Conservation (phyloP, 2,113 vertebrate genomes). For the Chamaea fasciata region DNA sequence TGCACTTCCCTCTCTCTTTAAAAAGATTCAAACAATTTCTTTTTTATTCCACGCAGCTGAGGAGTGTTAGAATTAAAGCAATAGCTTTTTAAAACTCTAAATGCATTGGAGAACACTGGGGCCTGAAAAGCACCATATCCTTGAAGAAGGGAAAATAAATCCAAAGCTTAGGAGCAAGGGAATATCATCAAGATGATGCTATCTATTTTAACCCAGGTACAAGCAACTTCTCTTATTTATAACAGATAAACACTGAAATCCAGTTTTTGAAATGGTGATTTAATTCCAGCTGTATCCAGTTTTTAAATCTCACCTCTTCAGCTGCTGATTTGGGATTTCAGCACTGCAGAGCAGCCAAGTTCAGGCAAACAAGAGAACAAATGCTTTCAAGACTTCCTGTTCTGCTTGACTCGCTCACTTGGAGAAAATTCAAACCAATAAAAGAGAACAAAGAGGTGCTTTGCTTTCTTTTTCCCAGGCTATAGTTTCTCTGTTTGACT, state of each 20-base stretch:
- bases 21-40: neutral
- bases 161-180: neutral
- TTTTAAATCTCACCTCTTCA: constrained; percentile 24
- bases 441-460: constrained; percentile 19
- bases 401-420: constrained; percentile 52
- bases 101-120: neutral
- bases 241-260: neutral
- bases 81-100: neutral
- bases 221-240: neutral
- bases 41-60: neutral
- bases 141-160: neutral
- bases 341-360: constrained; percentile 27
- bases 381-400: constrained; percentile 45
- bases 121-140: neutral
- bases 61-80: neutral
- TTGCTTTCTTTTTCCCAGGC: constrained; percentile 5
- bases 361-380: neutral
- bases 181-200: neutral
- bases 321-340: constrained; percentile 28
- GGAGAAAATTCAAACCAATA: constrained; percentile 49
- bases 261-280: neutral
- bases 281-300: neutral
- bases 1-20: neutral
- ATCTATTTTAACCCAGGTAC: neutral
- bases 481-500: constrained; percentile 11